Conservation (phyloP, 2,888 invertebrate species). For the Malthinus flaveolus region DNA sequence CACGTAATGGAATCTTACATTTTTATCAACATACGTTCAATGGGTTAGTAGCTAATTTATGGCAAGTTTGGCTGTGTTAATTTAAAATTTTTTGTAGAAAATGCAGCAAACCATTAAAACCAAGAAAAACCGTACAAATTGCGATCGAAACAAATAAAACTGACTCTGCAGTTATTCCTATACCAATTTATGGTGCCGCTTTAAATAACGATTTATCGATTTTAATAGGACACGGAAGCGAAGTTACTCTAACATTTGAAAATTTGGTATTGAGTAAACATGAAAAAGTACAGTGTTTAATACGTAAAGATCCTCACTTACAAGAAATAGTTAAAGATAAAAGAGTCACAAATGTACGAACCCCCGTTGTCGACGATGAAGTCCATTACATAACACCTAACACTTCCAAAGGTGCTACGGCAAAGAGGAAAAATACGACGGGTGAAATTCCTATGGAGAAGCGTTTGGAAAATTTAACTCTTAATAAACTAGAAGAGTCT, state of each 20-base stretch:
- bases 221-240: constrained; percentile 61
- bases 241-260: constrained; percentile 16
- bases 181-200: constrained; percentile 59
- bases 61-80: not conserved
- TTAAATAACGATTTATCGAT: constrained; percentile 53
- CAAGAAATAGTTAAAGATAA: constrained; percentile 37
- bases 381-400: constrained; percentile 58
- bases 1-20: constrained; percentile 78
- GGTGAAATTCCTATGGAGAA: constrained; percentile 80
- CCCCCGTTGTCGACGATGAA: constrained; percentile 53
- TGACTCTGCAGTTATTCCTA: constrained; percentile 55
- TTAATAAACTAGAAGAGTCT: constrained; percentile 60
- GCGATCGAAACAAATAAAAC: constrained; percentile 58
- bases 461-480: constrained; percentile 76
- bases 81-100: constrained; percentile 44
- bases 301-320: constrained; percentile 51
- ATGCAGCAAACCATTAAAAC: constrained; percentile 65
- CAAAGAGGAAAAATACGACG: constrained; percentile 49
- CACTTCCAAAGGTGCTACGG: constrained; percentile 36
- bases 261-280: constrained; percentile 32
- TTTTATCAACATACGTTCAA: constrained; percentile 77
- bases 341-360: constrained; percentile 51
- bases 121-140: constrained; percentile 64
- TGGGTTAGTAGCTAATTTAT: constrained; percentile 58
- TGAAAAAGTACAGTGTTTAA: constrained; percentile 56